Base-by-base conservation (phyloP, 2,888 invertebrate genomes). In the Caenorhabditis uteleia region DNA sequence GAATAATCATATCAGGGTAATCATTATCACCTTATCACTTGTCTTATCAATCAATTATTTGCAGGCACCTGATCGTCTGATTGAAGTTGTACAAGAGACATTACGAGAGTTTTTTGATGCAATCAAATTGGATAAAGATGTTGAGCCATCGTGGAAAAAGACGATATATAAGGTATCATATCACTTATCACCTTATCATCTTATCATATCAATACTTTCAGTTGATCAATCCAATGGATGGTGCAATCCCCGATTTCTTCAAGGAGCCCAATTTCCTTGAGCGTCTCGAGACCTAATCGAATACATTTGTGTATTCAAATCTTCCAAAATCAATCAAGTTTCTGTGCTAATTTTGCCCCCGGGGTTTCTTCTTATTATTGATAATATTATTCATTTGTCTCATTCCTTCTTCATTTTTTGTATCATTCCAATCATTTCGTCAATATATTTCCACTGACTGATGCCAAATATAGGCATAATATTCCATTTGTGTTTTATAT, bases 81-180 rank as follows among this genome's bases (percentile, higher is more conserved):
- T 94, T 85, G 91, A 89, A 85, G 95, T 97, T 78, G 92, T 97
- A 69, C 95, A 99, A 86, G 92, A 94, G 86, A 97, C 98, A 61
- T 88, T 99, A 74, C 89, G 93, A 77, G 98, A 99, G 87, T 99
- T 99, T 89, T 98, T 92, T 90, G 92, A 93, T 86, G 93, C 98
- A 78, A 92, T 99, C 84, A 91, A 92, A 85, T 90, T 91, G 83
- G 93, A 93, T 77, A 94, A 95, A 86, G 98, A 99, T 87, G 88
- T 90, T 64, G 98, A 99, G 85, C 97, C 95, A 86, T 95, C 95
- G 84, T 99, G 98, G 98, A 99, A 99, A 88, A 99, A 99, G 87
- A 91, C 95, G 83, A 99, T 99, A 87, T 99, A 99, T 89, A 99
- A 99, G 84, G 74, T 73, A 23, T 36, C 48, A 45, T 8, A 18